Evolutionary conservation across 2,797 vertebrate species (phyloP), one percentile per base, ranked within the genome.

Genomic region (Miichthys miiuy): DNA sequence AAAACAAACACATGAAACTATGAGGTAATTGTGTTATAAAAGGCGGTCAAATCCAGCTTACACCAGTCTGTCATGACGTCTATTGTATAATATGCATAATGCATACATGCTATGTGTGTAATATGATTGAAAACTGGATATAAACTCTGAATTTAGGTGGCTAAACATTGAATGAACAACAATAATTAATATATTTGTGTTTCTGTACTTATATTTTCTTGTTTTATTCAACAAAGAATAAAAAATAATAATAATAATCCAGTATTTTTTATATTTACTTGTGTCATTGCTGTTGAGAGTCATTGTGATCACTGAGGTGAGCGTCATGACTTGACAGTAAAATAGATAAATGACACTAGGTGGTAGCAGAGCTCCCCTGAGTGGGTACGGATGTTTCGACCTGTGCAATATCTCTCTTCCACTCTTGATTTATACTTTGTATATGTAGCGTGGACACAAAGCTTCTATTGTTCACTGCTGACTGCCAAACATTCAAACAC

Each of bases 291-390:
- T 9, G 38, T 57, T 58, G 25, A 47, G 66, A 55, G n/a, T 72
- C 20, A 21, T 46, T 51, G 72, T 68, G 54, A 79, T 63, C 46
- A 55, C 51, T 23, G 69, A 79, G 80, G 80, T 68, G 72, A 82
- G 68, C 42, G 2, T 80, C 80, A 57, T 9, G 21, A 48, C 71
- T 68, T 87, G n/a, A 54, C 75, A 71, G 63, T 86, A 79, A 75
- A 91, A 52, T 82, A 87, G 85, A 88, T 87, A 79, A 87, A 90
- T 91, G 86, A 91, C 91, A 93, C 90, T 92, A 93, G 93, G 83
- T 91, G 93, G 91, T 91, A 91, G 91, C 88, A 93, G 90, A 89
- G 87, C 72, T 91, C 89, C 87, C 89, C 2, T 6, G 76, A 87
- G 86, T 79, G 68, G 75, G 55, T 78, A 72, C 66, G 51, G 50